phyloP scores from a whole-genome alignment of 2,888 invertebrate species.

The Odontomyia ornata region DNA sequence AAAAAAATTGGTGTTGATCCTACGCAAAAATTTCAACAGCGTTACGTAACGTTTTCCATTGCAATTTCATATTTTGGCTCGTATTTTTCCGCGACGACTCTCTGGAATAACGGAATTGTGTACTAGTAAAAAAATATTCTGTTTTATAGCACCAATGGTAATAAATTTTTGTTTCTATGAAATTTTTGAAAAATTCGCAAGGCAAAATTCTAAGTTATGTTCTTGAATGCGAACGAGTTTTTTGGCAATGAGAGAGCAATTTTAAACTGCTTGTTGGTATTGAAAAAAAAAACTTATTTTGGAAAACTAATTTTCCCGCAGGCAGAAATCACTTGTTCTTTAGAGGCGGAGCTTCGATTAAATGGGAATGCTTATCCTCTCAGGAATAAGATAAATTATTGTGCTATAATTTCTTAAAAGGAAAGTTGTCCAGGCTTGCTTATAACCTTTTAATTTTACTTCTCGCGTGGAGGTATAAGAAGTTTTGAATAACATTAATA shows the following conservation, averaged over 20 bases:
- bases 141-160: slow-evolving; percentile 20
- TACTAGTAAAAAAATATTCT: not conserved
- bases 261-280: not conserved
- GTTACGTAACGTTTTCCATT: slow-evolving; percentile 5
- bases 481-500: too few relatives aligned
- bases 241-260: not conserved
- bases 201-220: too few relatives aligned
- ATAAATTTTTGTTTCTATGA: slow-evolving; percentile 5
- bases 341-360: too few relatives aligned
- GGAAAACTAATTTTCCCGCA: too few relatives aligned
- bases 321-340: too few relatives aligned
- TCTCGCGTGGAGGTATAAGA: too few relatives aligned
- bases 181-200: not conserved
- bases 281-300: not conserved
- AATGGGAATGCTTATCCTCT: too few relatives aligned
- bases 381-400: too few relatives aligned
- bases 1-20: slow-evolving; percentile 30
- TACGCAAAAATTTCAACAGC: slow-evolving; percentile 32
- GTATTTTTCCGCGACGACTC: not conserved
- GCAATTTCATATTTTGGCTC: slow-evolving; percentile 4
- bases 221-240: not conserved
- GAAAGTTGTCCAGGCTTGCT: too few relatives aligned
- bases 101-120: too few relatives aligned
- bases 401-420: too few relatives aligned
- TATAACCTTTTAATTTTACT: too few relatives aligned